These are phyloP conservation scores for Antheraea pernyi DNA, from an alignment of 1,140 invertebrate species.

Conservation along the genomic window DNA sequence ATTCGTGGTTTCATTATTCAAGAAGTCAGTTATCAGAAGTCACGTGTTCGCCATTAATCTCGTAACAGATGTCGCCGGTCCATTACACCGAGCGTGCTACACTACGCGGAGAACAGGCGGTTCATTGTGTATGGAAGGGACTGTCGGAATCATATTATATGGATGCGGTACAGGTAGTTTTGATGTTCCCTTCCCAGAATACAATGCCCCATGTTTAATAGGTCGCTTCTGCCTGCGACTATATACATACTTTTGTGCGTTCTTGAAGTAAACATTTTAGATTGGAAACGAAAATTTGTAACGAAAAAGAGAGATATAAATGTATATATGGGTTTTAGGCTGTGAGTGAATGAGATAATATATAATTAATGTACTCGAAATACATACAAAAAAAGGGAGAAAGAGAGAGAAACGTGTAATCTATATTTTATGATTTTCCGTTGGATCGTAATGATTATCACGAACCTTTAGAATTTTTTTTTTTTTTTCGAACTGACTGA, in stretches of 20 bases:
- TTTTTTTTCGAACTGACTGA: no score
- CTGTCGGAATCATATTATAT: conserved; percentile 3
- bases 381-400: no score
- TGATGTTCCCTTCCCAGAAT: background rate
- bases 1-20: background rate
- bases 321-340: no score
- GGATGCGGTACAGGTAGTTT: background rate
- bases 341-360: no score
- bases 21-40: conserved; percentile 16
- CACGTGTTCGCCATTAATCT: conserved; percentile 41
- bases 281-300: no score
- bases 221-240: background rate
- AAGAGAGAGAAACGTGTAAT: no score
- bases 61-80: conserved; percentile 33
- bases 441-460: no score
- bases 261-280: no score
- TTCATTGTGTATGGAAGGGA: conserved; percentile 4
- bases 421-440: no score
- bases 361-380: no score
- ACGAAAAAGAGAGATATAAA: no score
- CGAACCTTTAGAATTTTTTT: no score
- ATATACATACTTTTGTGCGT: background rate
- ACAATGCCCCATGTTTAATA: background rate
- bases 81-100: conserved; percentile 21
- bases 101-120: background rate